Percentiles rank a stretch among this genome's conserved stretches.
These are phyloP conservation scores for Hydrozoanthus gracilis DNA, from an alignment of 92 coral and sea anemone species.

Conservation along the genomic window DNA sequence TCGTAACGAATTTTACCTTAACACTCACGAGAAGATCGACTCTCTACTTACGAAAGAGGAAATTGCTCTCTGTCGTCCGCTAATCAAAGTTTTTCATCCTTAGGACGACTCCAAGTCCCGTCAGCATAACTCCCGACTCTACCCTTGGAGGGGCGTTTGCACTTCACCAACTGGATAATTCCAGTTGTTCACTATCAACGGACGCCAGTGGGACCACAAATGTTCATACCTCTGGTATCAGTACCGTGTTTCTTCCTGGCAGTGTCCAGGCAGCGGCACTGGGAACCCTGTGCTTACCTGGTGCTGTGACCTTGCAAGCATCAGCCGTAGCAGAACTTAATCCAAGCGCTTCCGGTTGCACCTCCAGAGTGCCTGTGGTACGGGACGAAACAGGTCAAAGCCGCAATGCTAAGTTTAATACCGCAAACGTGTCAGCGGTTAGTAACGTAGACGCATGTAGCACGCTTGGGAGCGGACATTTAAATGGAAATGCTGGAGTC, in stretches of 20 bases:
- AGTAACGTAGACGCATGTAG: slow-evolving; percentile 46
- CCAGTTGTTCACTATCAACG: slow-evolving; percentile 69
- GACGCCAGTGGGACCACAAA: slow-evolving; percentile 47
- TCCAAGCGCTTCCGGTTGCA: slow-evolving; percentile 36
- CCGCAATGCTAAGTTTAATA: slow-evolving; percentile 31
- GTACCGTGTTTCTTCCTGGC: slow-evolving; percentile 81
- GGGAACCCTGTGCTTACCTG: slow-evolving; percentile 84
- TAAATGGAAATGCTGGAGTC: slow-evolving; percentile 54
- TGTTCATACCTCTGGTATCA: slow-evolving; percentile 51
- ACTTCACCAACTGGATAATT: slow-evolving; percentile 61
- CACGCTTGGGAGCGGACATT: slow-evolving; percentile 25
- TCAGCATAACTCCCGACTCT: slow-evolving; percentile 73
- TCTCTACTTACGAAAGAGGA: too few species aligned
- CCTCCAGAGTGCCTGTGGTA: slow-evolving; percentile 29
- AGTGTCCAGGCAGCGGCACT: slow-evolving; percentile 79
- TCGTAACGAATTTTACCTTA: too few species aligned
- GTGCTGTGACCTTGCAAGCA: slow-evolving; percentile 77
- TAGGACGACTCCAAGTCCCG: slow-evolving; percentile 67
- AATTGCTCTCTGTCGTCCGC: too few species aligned
- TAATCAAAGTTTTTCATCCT: too few species aligned
- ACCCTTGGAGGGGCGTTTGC: slow-evolving; percentile 57
- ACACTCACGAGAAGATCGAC: too few species aligned
- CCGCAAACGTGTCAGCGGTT: slow-evolving; percentile 55
- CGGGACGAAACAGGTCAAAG: slow-evolving; percentile 18
- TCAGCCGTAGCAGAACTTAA: slow-evolving; percentile 84